Evolutionary conservation across 2,113 vertebrate species (phyloP).

Genomic region (Brachyhypopomus occidentalis): DNA sequence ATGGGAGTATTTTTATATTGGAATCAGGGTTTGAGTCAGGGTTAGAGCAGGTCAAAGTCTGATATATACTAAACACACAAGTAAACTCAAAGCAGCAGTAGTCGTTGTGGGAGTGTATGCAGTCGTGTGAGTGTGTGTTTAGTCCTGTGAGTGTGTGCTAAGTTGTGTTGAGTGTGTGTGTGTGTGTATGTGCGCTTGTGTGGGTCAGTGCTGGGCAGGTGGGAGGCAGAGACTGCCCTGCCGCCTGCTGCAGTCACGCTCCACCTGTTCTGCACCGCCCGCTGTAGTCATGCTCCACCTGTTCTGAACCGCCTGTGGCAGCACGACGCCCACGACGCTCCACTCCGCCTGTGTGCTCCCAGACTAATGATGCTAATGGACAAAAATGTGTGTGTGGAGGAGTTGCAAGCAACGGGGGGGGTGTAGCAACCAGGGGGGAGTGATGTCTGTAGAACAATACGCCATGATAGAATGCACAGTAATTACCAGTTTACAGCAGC

Average conservation of each 20-base stretch:
- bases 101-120: slow-evolving; percentile 3
- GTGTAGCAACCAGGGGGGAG: slow-evolving; percentile 22
- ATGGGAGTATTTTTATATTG: too few relatives aligned
- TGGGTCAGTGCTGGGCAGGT: slow-evolving; percentile 51
- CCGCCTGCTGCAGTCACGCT: slow-evolving; percentile 48
- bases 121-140: neutral
- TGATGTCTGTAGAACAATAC: neutral
- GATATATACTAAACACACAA: slow-evolving; percentile 2
- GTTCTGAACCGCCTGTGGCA: slow-evolving; percentile 14
- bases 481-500: too few relatives aligned
- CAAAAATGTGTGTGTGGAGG: slow-evolving; percentile 18
- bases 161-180: too few relatives aligned
- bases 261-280: slow-evolving; percentile 19
- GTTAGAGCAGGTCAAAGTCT: neutral
- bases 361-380: slow-evolving; percentile 39
- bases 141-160: neutral
- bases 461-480: too few relatives aligned
- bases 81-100: neutral
- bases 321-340: slow-evolving; percentile 39
- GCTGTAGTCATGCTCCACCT: slow-evolving; percentile 48
- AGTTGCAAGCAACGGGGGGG: neutral
- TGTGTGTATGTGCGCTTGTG: too few relatives aligned
- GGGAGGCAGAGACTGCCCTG: slow-evolving; percentile 39
- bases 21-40: neutral
- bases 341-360: slow-evolving; percentile 19